Percentiles rank a stretch among this genome's conserved stretches.
These are phyloP conservation scores for Rhyacichthys aspro DNA, from an alignment of 2,797 vertebrate genomes.

Conservation along the genomic window DNA sequence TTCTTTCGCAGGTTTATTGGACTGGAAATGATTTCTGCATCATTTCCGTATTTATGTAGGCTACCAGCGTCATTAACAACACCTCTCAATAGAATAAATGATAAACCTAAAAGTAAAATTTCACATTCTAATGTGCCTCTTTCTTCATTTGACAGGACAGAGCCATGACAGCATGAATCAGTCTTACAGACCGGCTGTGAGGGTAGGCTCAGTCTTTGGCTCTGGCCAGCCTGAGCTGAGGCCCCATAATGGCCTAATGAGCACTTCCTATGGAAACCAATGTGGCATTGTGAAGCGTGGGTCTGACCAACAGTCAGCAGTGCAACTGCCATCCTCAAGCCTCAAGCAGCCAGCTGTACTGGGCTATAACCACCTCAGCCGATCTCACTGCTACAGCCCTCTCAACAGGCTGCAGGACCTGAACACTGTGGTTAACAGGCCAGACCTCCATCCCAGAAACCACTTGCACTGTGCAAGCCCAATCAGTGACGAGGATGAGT, in stretches of 20 bases:
- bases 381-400: constrained; percentile 87
- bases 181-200: constrained; percentile 89
- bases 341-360: constrained; percentile 77
- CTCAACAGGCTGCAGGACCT: constrained; percentile 89
- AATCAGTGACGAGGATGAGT: constrained; percentile 67
- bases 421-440: constrained; percentile 85
- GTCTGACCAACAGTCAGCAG: constrained; percentile 71
- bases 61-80: constrained; percentile 9
- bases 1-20: constrained; percentile 27
- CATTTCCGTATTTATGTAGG: constrained; percentile 20
- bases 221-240: constrained; percentile 83
- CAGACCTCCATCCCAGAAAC: constrained; percentile 60
- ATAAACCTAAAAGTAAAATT: constrained; percentile 19
- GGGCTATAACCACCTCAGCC: constrained; percentile 80
- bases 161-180: constrained; percentile 94
- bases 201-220: constrained; percentile 85
- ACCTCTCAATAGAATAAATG: background rate
- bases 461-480: constrained; percentile 72
- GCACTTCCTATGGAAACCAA: constrained; percentile 86
- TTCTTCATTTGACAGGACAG: constrained; percentile 81
- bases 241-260: constrained; percentile 82
- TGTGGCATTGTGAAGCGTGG: constrained; percentile 77
- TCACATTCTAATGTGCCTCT: constrained; percentile 33
- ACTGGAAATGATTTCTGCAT: constrained; percentile 12
- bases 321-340: constrained; percentile 76